Conservation (phyloP, 2,888 invertebrate genomes). For the Zaprionus obscuricornis region DNA sequence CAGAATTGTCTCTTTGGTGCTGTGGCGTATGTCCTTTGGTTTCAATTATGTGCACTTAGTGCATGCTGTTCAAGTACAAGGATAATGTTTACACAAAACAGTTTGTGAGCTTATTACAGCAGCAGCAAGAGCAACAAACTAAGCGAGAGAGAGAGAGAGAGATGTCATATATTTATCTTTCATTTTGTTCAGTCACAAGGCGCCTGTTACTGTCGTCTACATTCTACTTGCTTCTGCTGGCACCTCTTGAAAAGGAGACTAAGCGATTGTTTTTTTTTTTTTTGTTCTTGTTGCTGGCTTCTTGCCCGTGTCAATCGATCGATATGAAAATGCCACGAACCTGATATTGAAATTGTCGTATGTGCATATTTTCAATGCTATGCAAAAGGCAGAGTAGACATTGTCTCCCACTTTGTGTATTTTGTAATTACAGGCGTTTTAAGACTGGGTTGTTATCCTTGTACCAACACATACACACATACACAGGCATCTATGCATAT, state of each 20-base stretch:
- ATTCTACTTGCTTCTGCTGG: neutral
- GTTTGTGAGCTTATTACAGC: no score
- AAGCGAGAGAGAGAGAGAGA: no score
- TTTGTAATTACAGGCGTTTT: constrained; percentile 62
- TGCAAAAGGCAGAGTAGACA: constrained; percentile 29
- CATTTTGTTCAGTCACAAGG: constrained; percentile 21
- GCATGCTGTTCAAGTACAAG: constrained; percentile 71
- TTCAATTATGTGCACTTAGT: constrained; percentile 68
- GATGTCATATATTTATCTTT: no score
- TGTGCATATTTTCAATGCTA: constrained; percentile 39
- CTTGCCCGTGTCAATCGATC: constrained; percentile 42
- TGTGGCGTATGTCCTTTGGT: constrained; percentile 47
- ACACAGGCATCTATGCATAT: constrained; percentile 9
- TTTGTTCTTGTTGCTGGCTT: no score
- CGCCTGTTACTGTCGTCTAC: constrained; percentile 11
- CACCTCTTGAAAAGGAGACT: constrained; percentile 1
- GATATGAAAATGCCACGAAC: constrained; percentile 74
- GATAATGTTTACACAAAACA: constrained; percentile 62
- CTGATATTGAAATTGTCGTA: constrained; percentile 60
- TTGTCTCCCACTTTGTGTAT: constrained; percentile 38
- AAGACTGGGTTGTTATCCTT: constrained; percentile 53
- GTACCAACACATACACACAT: constrained; percentile 14
- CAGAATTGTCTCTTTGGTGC: constrained; percentile 13
- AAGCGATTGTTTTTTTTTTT: constrained; percentile 7
- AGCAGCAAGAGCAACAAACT: no score